phyloP scores from a whole-genome alignment of 53 echinoderm and acorn worm species.

The Luidia sarsii region DNA sequence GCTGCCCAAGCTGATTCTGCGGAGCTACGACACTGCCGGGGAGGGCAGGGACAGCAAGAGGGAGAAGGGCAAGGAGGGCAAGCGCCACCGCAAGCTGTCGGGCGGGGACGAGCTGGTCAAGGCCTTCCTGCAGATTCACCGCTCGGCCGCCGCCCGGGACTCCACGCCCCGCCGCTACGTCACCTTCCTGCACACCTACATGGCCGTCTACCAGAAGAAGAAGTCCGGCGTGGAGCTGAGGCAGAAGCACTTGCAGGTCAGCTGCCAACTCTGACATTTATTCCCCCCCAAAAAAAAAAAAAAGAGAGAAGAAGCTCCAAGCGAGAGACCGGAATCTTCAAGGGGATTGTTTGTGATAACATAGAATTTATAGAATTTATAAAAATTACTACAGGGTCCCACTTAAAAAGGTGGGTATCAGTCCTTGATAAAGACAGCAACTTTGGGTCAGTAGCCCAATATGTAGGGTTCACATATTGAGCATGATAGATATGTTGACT shows the following conservation, averaged over 20 bases:
- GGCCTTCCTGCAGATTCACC: constrained; percentile 92
- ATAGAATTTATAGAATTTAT: no score
- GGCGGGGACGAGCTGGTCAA: constrained; percentile 80
- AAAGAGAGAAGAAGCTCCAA: not conserved
- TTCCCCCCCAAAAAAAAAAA: not conserved
- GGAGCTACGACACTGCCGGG: constrained; percentile 22
- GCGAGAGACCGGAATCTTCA: no score
- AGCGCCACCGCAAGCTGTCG: constrained; percentile 81
- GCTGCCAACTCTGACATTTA: not conserved
- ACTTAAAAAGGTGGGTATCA: no score
- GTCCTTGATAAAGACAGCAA: no score
- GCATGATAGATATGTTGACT: no score
- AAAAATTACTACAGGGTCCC: no score
- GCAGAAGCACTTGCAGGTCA: constrained; percentile 93
- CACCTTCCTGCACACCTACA: constrained; percentile 92
- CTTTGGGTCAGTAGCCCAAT: no score
- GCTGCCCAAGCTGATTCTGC: constrained; percentile 91
- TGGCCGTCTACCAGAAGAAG: constrained; percentile 88
- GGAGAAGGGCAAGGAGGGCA: constrained; percentile 67
- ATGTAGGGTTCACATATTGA: no score
- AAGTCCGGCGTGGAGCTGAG: constrained; percentile 87
- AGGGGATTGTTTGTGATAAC: no score
- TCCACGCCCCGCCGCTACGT: constrained; percentile 97
- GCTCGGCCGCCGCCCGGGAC: constrained; percentile 68
- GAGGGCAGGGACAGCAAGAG: constrained; percentile 66